Evolutionary conservation across 2,888 invertebrate genomes (phyloP).

Genomic region (Scelioninae gen. 1): DNA sequence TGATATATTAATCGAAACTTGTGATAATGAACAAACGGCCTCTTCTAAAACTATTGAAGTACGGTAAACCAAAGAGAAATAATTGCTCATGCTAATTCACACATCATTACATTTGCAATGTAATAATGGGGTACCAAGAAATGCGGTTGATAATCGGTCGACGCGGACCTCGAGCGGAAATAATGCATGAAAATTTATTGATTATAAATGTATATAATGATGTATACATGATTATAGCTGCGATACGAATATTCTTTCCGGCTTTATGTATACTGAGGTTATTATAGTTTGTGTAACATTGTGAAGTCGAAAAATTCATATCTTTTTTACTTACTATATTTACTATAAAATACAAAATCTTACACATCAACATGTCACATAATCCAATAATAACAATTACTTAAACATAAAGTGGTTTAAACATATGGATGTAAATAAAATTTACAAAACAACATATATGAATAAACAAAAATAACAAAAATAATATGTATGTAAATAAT

Average conservation of each 20-base stretch:
- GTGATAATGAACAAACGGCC: constrained; percentile 28
- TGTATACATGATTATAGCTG: background rate
- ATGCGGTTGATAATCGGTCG: background rate
- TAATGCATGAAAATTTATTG: background rate
- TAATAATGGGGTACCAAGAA: too few species aligned
- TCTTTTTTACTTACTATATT: too few species aligned
- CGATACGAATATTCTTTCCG: background rate
- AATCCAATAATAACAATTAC: too few species aligned
- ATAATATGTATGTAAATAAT: too few species aligned
- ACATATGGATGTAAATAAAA: too few species aligned
- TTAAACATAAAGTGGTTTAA: too few species aligned
- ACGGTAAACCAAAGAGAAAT: constrained; percentile 24
- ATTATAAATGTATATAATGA: constrained; percentile 1
- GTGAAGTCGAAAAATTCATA: too few species aligned
- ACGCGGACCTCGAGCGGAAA: background rate
- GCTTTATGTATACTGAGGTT: background rate
- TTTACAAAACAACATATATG: too few species aligned
- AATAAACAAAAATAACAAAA: too few species aligned
- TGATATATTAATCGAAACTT: constrained; percentile 29
- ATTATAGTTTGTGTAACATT: too few species aligned
- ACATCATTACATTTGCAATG: constrained; percentile 2
- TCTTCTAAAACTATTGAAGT: constrained; percentile 32
- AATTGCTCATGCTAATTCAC: constrained; percentile 22
- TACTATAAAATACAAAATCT: too few species aligned
- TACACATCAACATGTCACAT: too few species aligned